Evolutionary conservation across 2,113 vertebrate species (phyloP), one percentile per base, ranked within the genome.

Genomic region (Barnardius zonarius): DNA sequence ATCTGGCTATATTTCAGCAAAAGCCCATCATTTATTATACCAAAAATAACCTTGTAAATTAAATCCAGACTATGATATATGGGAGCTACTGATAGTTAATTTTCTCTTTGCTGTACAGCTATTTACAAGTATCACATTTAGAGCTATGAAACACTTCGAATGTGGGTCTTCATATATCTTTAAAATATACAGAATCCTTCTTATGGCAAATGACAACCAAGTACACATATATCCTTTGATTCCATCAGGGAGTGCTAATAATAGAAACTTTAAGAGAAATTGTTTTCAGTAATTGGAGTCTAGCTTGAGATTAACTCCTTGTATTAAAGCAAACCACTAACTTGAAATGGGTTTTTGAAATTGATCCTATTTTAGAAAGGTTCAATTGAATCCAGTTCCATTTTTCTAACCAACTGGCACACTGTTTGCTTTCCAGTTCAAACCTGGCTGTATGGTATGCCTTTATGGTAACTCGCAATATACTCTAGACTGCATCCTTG

Each of bases 41-140:
- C 52, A 85, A 83, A 41, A 96, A 66, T 75, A 97, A 96, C 57
- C 74, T 23, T 91, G 88, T 79, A 94, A 94, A 79, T 44, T 78
- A 95, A 95, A 96, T 54, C 49, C 57, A 89, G 88, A 61, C 6
- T 84, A 52, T 64, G 48, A 92, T 66, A 54, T 12, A 82, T 18
- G 57, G 24, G 39, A 81, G n/a, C 35, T 72, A 81, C 1, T 82
- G 86, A 82, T 66, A 44, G 54, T 4, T 62, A 66, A 49, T 81
- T 76, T 93, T 85, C 72, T 92, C 52, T 57, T 49, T 73, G 48
- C 52, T 69, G 39, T n/a, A 93, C 28, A 55, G 61, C 39, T 84
- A 39, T 61, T 86, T 52, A 82, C 24, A 92, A 70, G 10, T 22
- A 79, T 17, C 64, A 51, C 52, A 69, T 75, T 90, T 37, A 89